These are phyloP conservation scores for Palythoa caribaeorum DNA, from an alignment of 92 coral and sea anemone genomes.

Conservation along the genomic window DNA sequence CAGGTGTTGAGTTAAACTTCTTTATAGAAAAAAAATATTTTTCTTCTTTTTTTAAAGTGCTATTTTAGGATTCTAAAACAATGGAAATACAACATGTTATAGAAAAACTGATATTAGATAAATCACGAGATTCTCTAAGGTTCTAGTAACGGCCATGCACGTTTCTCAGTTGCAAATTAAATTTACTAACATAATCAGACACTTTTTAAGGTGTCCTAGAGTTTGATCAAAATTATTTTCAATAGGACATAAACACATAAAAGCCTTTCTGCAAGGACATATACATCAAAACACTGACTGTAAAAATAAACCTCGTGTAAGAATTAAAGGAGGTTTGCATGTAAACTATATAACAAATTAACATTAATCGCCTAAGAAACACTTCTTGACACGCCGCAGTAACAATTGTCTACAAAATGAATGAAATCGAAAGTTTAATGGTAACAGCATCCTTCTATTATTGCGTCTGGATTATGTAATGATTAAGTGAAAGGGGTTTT, in stretches of 20 bases:
- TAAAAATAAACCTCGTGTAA: constrained; percentile 11
- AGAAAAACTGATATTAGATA: background rate
- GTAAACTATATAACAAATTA: constrained; percentile 1
- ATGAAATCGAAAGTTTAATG: background rate
- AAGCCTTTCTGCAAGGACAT: constrained; percentile 18
- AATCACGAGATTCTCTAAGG: background rate
- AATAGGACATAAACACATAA: constrained; percentile 22
- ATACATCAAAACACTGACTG: background rate
- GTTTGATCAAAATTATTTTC: background rate
- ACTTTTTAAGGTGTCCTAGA: no score
- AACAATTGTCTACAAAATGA: constrained; percentile 7
- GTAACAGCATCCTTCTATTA: background rate
- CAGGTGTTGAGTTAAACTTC: constrained; percentile 76
- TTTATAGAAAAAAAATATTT: background rate
- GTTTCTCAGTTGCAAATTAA: no score
- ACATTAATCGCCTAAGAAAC: constrained; percentile 1
- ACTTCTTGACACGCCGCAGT: constrained; percentile 14
- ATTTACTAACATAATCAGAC: no score
- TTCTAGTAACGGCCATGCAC: no score
- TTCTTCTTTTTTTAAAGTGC: background rate
- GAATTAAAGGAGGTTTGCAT: constrained; percentile 1
- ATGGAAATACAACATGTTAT: background rate
- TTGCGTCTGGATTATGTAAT: background rate
- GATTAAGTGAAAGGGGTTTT: background rate
- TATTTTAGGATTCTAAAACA: background rate